These are phyloP conservation scores for Larimichthys polyactis DNA, from an alignment of 2,113 vertebrate genomes.

Conservation along the genomic window DNA sequence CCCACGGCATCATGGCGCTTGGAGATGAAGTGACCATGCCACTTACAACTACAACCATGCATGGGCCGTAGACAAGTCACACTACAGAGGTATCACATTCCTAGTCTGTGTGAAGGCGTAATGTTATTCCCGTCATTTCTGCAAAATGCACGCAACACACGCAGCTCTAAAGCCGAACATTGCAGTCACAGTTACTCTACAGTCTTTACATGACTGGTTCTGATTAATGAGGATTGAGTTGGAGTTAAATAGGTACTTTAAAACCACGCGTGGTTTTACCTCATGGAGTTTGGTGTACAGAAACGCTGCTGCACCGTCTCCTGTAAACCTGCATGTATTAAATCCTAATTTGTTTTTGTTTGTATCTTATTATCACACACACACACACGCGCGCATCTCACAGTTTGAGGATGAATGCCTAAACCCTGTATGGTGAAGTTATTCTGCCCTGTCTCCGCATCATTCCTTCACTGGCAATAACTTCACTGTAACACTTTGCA, in stretches of 20 bases:
- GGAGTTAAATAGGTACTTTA: constrained; percentile 20
- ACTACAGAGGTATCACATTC: constrained; percentile 68
- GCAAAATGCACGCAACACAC: constrained; percentile 56
- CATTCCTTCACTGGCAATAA: constrained; percentile 43
- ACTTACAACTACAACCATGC: constrained; percentile 67
- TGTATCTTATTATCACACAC: neutral
- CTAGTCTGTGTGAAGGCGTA: constrained; percentile 58
- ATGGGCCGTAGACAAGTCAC: constrained; percentile 58
- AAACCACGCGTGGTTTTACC: constrained; percentile 4
- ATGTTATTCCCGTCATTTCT: constrained; percentile 62
- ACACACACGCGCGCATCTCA: neutral
- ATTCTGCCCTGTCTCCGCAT: constrained; percentile 11
- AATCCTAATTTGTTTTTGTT: neutral
- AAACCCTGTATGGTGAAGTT: constrained; percentile 9
- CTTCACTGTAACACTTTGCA: constrained; percentile 32
- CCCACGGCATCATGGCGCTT: constrained; percentile 58
- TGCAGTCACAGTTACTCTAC: constrained; percentile 10
- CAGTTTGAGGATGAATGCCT: neutral
- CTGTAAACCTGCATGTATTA: constrained; percentile 22
- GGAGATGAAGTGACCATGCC: constrained; percentile 57
- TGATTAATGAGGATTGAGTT: neutral
- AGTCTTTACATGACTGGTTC: constrained; percentile 2
- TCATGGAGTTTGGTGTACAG: neutral
- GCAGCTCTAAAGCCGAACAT: constrained; percentile 7
- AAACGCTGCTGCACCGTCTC: constrained; percentile 5